A percentile compares a stretch with the other conserved stretches of the same genome.
Conservation (phyloP, 2,113 vertebrate species). For the Elaphurus davidianus region DNA sequence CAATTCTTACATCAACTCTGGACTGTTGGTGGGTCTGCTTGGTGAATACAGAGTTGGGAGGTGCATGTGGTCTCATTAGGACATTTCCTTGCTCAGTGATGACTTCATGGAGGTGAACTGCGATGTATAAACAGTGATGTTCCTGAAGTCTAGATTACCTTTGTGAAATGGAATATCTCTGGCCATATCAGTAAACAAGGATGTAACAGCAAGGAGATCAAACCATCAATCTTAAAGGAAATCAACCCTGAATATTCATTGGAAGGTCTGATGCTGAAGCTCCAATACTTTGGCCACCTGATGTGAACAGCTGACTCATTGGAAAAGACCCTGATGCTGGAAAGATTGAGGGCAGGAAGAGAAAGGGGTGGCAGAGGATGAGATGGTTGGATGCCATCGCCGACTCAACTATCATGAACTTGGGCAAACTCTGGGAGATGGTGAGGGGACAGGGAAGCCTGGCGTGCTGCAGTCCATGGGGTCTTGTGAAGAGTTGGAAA, state of each 20-base stretch:
- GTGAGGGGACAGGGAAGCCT: neutral
- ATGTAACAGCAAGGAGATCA: neutral
- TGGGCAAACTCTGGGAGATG: neutral
- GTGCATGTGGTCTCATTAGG: rapidly evolving
- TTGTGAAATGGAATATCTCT: neutral
- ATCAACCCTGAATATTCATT: neutral
- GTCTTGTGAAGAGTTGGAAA: neutral
- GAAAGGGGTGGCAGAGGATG: neutral
- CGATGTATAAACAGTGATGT: rapidly evolving
- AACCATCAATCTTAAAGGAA: neutral
- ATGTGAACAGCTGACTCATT: neutral
- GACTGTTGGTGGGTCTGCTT: neutral
- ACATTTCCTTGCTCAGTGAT: no score
- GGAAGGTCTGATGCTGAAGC: neutral
- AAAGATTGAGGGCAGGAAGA: neutral
- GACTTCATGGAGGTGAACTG: neutral
- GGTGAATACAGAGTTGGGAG: neutral
- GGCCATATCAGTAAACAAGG: neutral
- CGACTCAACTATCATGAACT: neutral
- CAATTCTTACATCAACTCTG: neutral
- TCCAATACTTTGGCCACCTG: neutral
- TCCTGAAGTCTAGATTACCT: rapidly evolving
- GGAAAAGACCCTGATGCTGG: neutral
- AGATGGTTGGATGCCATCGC: neutral
- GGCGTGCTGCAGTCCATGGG: rapidly evolving